A percentile compares a stretch with the other conserved stretches of the same genome.
phyloP scores from a whole-genome alignment of 1,140 invertebrate genomes.

The Rhagoletis zephyria region DNA sequence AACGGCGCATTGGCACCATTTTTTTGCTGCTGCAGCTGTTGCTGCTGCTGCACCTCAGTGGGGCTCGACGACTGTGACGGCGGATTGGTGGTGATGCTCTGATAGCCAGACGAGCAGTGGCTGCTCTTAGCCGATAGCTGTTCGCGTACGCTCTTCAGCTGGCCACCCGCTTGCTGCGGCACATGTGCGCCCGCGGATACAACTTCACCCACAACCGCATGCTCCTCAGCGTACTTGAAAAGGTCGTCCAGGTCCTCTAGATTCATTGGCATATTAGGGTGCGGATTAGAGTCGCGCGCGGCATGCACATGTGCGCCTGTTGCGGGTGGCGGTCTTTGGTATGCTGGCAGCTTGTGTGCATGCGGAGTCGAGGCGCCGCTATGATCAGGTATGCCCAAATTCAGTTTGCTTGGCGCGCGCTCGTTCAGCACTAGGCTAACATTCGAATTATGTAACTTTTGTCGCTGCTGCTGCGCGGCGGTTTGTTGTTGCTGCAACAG shows the following conservation, averaged over 20 bases:
- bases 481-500: conserved; percentile 22
- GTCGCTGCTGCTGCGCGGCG: conserved; percentile 26
- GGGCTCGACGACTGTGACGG: conserved; percentile 92
- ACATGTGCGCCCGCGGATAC: conserved; percentile 47
- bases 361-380: conserved; percentile 56
- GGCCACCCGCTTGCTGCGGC: conserved; percentile 63
- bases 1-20: conserved; percentile 76
- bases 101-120: conserved; percentile 89
- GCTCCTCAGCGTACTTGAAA: conserved; percentile 79
- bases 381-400: conserved; percentile 71
- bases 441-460: conserved; percentile 58
- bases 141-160: conserved; percentile 73
- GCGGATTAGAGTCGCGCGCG: conserved; percentile 64
- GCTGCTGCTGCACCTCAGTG: conserved; percentile 76
- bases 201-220: conserved; percentile 75
- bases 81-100: conserved; percentile 85
- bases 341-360: conserved; percentile 66
- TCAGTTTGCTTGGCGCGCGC: conserved; percentile 65
- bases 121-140: conserved; percentile 78
- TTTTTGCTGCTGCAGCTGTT: conserved; percentile 52
- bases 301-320: conserved; percentile 55
- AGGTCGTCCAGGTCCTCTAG: conserved; percentile 83
- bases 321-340: conserved; percentile 59
- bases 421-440: conserved; percentile 60
- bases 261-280: conserved; percentile 75